Evolutionary conservation across 2,797 vertebrate species (phyloP).

Genomic region (Acanthornis magna): DNA sequence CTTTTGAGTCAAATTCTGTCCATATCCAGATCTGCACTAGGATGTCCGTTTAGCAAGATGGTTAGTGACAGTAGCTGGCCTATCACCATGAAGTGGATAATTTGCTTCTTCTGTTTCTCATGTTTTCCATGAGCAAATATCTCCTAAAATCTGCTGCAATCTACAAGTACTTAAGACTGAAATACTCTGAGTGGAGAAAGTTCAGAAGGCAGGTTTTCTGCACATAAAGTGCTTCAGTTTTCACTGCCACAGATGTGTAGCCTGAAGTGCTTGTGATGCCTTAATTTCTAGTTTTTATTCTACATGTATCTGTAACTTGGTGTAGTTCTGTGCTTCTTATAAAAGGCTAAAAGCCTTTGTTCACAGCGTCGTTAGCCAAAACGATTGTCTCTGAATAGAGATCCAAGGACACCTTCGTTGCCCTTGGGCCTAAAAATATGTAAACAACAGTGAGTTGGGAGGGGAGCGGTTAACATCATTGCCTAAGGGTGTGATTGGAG

Average conservation of each 20-base stretch:
- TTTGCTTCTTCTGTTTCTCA: neutral
- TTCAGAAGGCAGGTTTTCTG: neutral
- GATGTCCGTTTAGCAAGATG: neutral
- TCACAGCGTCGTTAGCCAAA: too few relatives aligned
- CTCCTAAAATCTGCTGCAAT: neutral
- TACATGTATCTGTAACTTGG: too few relatives aligned
- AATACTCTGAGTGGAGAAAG: neutral
- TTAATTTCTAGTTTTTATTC: too few relatives aligned
- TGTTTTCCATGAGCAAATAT: neutral
- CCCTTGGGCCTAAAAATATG: too few relatives aligned
- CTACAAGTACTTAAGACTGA: neutral
- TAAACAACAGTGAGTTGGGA: too few relatives aligned
- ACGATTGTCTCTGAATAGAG: too few relatives aligned
- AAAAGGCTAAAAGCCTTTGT: too few relatives aligned
- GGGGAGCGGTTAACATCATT: too few relatives aligned
- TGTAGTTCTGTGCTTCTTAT: too few relatives aligned
- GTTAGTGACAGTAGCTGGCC: neutral
- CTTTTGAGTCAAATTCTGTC: neutral
- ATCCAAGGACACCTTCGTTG: too few relatives aligned
- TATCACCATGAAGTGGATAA: neutral
- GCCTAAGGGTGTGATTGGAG: too few relatives aligned
- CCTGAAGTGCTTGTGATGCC: neutral
- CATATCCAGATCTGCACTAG: neutral
- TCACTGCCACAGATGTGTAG: neutral
- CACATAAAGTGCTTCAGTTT: neutral